A percentile compares a stretch with the other conserved stretches of the same genome.
phyloP scores from a whole-genome alignment of 2,888 invertebrate genomes.

The Nomada fucata region DNA sequence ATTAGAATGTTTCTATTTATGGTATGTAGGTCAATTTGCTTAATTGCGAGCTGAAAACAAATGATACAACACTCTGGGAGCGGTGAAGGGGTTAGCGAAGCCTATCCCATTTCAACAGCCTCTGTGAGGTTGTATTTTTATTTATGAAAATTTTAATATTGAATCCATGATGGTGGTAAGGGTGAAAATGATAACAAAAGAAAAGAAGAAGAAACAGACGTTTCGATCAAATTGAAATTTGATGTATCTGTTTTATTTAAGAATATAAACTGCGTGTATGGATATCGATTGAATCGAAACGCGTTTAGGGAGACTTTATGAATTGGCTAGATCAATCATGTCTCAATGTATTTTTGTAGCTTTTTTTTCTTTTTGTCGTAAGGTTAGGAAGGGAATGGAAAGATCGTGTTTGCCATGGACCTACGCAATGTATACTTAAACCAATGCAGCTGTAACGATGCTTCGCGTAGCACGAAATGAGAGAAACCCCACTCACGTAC shows the following conservation, averaged over 20 bases:
- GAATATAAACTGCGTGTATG: conserved; percentile 44
- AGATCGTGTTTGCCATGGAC: conserved; percentile 66
- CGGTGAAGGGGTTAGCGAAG: conserved; percentile 73
- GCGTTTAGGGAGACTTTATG: conserved; percentile 47
- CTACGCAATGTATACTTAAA: conserved; percentile 66
- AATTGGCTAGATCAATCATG: conserved; percentile 56
- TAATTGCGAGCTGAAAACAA: conserved; percentile 40
- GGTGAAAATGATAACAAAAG: not conserved
- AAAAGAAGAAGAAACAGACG: conserved; percentile 9
- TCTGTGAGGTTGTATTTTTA: conserved; percentile 75
- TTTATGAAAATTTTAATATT: conserved; percentile 63
- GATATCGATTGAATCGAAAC: conserved; percentile 64
- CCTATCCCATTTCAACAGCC: conserved; percentile 71
- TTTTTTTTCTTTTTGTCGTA: conserved; percentile 67
- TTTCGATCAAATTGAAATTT: conserved; percentile 51
- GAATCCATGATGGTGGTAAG: conserved; percentile 27
- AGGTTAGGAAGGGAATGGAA: conserved; percentile 63
- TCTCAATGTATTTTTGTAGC: conserved; percentile 66
- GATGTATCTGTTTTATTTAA: conserved; percentile 55
- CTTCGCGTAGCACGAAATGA: conserved; percentile 67
- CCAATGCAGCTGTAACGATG: conserved; percentile 68
- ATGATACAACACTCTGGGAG: conserved; percentile 57
- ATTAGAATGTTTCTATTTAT: conserved; percentile 63
- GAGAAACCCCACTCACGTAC: conserved; percentile 52
- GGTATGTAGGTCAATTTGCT: conserved; percentile 55